Percentiles rank a stretch among this genome's conserved stretches.
These are phyloP conservation scores for Pantherophis guttatus DNA, from an alignment of 2,113 vertebrate genomes.

Conservation along the genomic window DNA sequence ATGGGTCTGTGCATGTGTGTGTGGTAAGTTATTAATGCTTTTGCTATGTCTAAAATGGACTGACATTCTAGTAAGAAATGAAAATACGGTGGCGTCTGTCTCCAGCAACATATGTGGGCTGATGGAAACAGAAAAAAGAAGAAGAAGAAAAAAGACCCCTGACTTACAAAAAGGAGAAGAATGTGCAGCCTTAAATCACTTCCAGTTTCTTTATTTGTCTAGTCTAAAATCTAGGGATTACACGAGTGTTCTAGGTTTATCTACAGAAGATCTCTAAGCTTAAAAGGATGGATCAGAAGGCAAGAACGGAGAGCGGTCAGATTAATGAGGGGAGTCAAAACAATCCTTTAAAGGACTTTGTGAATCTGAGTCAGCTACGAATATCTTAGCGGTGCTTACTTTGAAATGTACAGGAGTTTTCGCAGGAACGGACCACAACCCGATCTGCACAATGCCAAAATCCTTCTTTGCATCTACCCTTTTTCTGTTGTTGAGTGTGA, in stretches of 20 bases:
- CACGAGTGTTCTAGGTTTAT: conserved; percentile 37
- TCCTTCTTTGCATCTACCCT: background rate
- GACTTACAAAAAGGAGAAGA: conserved; percentile 35
- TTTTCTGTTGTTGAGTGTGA: background rate
- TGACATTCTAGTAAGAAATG: conserved; percentile 12
- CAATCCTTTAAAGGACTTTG: background rate
- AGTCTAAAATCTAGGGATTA: conserved; percentile 35
- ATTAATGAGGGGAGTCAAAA: conserved; percentile 29
- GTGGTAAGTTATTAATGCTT: background rate
- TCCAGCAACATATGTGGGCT: conserved; percentile 13
- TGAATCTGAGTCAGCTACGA: background rate
- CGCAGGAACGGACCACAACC: background rate
- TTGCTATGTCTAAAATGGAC: conserved; percentile 15
- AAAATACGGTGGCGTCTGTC: conserved; percentile 15
- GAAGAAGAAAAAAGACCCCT: conserved; percentile 31
- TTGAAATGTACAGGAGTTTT: background rate
- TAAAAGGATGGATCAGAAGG: conserved; percentile 49
- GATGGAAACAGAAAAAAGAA: background rate
- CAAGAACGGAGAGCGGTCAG: conserved; percentile 19
- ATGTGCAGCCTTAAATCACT: conserved; percentile 48
- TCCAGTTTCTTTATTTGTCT: conserved; percentile 46
- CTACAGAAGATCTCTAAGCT: conserved; percentile 35
- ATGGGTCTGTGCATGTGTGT: conserved; percentile 48
- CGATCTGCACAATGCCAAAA: background rate
- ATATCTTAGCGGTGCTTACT: background rate